Percentiles rank a stretch among this genome's conserved stretches.
These are phyloP conservation scores for Dastarcus helophoroides DNA, from an alignment of 2,888 invertebrate genomes.

Conservation along the genomic window DNA sequence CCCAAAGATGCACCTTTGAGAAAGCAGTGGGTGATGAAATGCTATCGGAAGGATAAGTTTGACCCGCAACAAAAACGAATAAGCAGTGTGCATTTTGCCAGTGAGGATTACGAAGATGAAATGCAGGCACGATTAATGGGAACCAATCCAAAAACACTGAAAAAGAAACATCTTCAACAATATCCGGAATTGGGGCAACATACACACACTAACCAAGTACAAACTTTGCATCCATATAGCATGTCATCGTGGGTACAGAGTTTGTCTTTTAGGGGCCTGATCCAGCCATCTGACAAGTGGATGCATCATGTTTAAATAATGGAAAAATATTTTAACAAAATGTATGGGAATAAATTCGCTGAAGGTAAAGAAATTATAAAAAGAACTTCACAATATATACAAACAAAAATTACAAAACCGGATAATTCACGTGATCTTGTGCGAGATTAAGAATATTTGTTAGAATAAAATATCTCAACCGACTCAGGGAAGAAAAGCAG, in stretches of 20 bases:
- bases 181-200: conserved; percentile 13
- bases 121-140: not conserved
- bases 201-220: conserved; percentile 7
- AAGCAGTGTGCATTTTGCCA: not conserved
- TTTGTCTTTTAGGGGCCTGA: conserved; percentile 15
- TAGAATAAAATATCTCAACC: conserved; percentile 12
- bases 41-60: not conserved
- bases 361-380: conserved; percentile 5
- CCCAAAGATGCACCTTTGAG: not conserved
- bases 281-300: conserved; percentile 13
- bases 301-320: conserved; percentile 8
- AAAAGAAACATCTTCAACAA: conserved; percentile 9
- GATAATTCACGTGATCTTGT: conserved; percentile 8
- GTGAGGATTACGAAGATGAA: not conserved
- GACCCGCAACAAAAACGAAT: not conserved
- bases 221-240: conserved; percentile 8
- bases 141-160: no score
- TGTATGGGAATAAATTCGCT: conserved; percentile 7
- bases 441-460: conserved; percentile 10
- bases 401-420: conserved; percentile 4
- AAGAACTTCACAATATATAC: conserved; percentile 8
- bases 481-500: not conserved
- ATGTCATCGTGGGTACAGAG: conserved; percentile 14
- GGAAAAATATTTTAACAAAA: conserved; percentile 12
- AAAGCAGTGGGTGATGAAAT: not conserved